phyloP scores from a whole-genome alignment of 37 sponge, comb jelly and placozoan genomes.

The Diacarnus erythraeanus region DNA sequence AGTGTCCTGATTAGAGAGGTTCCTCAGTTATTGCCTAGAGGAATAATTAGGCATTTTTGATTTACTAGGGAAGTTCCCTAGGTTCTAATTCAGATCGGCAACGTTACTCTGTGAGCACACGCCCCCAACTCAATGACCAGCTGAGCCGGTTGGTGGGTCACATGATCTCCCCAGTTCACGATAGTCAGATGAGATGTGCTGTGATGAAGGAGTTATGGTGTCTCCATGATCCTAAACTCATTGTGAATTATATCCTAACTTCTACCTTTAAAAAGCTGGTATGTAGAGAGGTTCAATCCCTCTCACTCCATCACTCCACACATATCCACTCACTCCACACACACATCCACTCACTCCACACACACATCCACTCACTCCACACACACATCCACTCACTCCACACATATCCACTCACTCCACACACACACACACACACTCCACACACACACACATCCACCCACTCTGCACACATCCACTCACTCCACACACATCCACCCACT shows the following conservation, averaged over 20 bases:
- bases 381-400: no score
- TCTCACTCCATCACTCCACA: background rate
- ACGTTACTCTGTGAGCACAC: slow-evolving; percentile 42
- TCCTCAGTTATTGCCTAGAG: no score
- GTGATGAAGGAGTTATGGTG: slow-evolving; percentile 40
- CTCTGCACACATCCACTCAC: no score
- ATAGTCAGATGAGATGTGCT: slow-evolving; percentile 15
- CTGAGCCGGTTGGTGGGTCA: slow-evolving; percentile 39
- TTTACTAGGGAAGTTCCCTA: slow-evolving; percentile 14
- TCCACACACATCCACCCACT: no score
- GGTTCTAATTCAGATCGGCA: slow-evolving; percentile 15
- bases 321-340: no score
- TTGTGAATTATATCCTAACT: slow-evolving; percentile 29
- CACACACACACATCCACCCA: no score
- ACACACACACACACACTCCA: no score
- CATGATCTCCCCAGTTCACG: slow-evolving; percentile 40
- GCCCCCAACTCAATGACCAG: slow-evolving; percentile 40
- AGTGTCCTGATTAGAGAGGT: background rate
- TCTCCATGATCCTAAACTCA: slow-evolving; percentile 9
- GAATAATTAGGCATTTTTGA: no score
- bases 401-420: no score
- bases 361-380: no score
- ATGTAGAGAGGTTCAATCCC: no score
- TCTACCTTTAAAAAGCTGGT: slow-evolving; percentile 59
- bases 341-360: no score